These are phyloP conservation scores for Platyura marginata DNA, from an alignment of 1,140 invertebrate genomes.

Conservation along the genomic window DNA sequence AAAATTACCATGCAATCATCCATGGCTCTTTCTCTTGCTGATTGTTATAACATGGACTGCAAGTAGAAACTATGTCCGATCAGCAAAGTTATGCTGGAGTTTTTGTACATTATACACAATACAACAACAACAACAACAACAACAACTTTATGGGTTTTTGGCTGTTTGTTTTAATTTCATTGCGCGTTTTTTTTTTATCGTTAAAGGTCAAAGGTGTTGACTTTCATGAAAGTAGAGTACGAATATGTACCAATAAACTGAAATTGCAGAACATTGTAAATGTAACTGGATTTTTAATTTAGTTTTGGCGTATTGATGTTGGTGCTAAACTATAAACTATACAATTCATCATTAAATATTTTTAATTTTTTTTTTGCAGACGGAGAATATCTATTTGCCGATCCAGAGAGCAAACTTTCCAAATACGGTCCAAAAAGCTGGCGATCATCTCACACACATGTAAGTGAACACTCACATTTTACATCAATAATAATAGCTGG, in stretches of 20 bases:
- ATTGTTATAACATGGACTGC: no score
- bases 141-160: no score
- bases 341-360: slow-evolving; percentile 1
- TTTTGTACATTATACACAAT: no score
- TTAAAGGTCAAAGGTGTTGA: no score
- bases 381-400: slow-evolving; percentile 87
- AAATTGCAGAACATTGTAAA: background rate
- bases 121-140: no score
- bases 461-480: slow-evolving; percentile 30
- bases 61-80: no score
- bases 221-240: background rate
- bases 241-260: background rate
- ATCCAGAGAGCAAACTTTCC: slow-evolving; percentile 81
- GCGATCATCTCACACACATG: slow-evolving; percentile 80
- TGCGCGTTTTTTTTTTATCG: no score
- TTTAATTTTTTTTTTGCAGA: slow-evolving; percentile 41
- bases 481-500: background rate
- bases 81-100: no score
- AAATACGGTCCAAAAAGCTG: slow-evolving; percentile 92
- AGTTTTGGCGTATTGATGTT: background rate
- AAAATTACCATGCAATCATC: no score
- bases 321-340: background rate
- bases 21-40: no score
- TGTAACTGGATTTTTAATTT: background rate
- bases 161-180: no score